These are phyloP conservation scores for Rhynchophorus ferrugineus DNA, from an alignment of 1,140 invertebrate genomes.

Conservation along the genomic window DNA sequence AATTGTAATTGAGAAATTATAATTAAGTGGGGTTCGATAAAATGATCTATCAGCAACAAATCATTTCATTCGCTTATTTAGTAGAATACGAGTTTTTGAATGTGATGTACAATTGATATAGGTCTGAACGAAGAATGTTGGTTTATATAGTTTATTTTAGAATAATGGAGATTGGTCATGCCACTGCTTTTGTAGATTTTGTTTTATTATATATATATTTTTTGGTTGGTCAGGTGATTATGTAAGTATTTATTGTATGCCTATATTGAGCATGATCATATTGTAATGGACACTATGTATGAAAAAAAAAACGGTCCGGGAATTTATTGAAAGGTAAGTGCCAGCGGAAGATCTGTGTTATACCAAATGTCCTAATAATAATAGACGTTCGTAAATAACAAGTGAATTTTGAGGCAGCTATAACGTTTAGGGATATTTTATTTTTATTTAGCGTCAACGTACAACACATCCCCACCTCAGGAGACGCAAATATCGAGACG, in stretches of 20 bases:
- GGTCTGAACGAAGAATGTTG: background rate
- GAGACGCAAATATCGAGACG: conserved; percentile 13
- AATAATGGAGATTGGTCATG: conserved; percentile 5
- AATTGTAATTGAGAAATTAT: too few species aligned
- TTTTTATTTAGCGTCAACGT: background rate
- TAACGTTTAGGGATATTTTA: too few species aligned
- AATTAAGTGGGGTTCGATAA: too few species aligned
- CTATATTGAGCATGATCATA: conserved; percentile 10
- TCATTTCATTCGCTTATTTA: conserved; percentile 4
- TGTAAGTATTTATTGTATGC: conserved; percentile 1
- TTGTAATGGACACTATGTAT: background rate
- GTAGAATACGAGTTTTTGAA: background rate
- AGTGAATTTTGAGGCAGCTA: too few species aligned
- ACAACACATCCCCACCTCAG: conserved; percentile 1
- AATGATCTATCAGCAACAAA: too few species aligned
- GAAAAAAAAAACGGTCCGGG: background rate
- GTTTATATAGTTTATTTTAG: background rate
- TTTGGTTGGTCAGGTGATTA: conserved; percentile 18
- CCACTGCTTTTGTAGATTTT: conserved; percentile 17
- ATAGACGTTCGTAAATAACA: too few species aligned
- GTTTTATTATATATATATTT: too few species aligned
- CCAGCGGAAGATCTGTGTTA: too few species aligned
- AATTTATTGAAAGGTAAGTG: background rate
- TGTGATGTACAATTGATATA: background rate
- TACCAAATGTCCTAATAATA: too few species aligned